Evolutionary conservation across 1,140 invertebrate species (phyloP).

Genomic region (Steinernema khuongi): DNA sequence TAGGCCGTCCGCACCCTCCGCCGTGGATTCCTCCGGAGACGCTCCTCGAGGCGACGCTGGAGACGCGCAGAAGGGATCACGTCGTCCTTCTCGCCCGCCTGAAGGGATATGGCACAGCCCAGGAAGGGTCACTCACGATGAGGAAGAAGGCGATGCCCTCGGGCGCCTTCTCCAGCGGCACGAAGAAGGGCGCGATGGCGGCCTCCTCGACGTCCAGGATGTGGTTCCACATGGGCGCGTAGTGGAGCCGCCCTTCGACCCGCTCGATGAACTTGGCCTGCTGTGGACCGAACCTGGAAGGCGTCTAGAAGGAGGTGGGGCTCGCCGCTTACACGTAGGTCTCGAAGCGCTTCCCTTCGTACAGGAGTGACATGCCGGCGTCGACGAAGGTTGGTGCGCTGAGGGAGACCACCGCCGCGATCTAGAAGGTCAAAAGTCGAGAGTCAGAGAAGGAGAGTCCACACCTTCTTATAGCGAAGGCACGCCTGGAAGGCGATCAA

Average conservation of each 20-base stretch:
- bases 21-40: neutral
- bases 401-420: neutral
- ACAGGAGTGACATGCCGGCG: neutral
- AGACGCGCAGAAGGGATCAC: neutral
- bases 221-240: neutral
- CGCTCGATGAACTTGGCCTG: neutral
- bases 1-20: neutral
- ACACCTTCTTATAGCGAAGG: neutral
- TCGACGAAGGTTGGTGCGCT: neutral
- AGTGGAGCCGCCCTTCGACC: neutral
- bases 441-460: neutral
- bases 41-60: neutral
- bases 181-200: neutral
- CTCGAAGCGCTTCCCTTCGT: neutral
- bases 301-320: neutral
- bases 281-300: neutral
- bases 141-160: neutral
- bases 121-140: neutral
- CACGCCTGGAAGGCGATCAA: neutral
- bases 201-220: neutral
- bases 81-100: neutral
- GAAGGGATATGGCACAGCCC: neutral
- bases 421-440: neutral
- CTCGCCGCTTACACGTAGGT: neutral
- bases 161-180: neutral